A percentile compares a stretch with the other conserved stretches of the same genome.
Evolutionary conservation across 2,888 invertebrate species (phyloP).

Genomic region (Amorpha juglandis): DNA sequence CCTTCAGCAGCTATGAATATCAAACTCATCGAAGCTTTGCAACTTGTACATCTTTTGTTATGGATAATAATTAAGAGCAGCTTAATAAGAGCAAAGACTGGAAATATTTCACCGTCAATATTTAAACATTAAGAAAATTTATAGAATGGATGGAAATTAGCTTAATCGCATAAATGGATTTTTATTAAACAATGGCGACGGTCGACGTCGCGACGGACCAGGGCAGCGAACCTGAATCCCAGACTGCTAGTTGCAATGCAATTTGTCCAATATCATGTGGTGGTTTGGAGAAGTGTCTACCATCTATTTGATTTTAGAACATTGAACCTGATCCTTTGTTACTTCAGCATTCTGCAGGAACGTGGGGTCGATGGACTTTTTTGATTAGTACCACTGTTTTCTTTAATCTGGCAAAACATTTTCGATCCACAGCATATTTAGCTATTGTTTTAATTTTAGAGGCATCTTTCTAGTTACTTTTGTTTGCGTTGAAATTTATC

Average conservation of each 20-base stretch:
- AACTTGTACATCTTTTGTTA: no score
- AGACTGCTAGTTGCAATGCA: constrained; percentile 35
- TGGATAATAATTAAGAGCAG: no score
- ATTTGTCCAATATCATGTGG: constrained; percentile 35
- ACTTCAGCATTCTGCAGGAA: neutral
- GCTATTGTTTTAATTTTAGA: no score
- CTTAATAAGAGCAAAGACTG: no score
- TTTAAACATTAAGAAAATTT: neutral
- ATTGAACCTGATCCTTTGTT: constrained; percentile 5
- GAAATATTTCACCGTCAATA: no score
- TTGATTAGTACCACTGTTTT: no score
- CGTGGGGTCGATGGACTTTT: neutral
- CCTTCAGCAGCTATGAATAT: no score
- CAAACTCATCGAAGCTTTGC: no score
- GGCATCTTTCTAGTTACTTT: no score
- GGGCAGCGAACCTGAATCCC: constrained; percentile 45
- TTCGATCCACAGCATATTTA: no score
- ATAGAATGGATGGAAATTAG: constrained; percentile 1
- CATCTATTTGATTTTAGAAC: neutral
- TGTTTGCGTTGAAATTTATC: no score
- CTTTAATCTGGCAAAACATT: no score
- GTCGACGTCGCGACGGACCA: constrained; percentile 42
- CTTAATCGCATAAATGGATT: constrained; percentile 19
- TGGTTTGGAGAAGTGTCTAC: neutral
- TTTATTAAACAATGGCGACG: constrained; percentile 28